These are phyloP conservation scores for Osedax frankpressi DNA, from an alignment of 2,888 invertebrate genomes.

Conservation along the genomic window DNA sequence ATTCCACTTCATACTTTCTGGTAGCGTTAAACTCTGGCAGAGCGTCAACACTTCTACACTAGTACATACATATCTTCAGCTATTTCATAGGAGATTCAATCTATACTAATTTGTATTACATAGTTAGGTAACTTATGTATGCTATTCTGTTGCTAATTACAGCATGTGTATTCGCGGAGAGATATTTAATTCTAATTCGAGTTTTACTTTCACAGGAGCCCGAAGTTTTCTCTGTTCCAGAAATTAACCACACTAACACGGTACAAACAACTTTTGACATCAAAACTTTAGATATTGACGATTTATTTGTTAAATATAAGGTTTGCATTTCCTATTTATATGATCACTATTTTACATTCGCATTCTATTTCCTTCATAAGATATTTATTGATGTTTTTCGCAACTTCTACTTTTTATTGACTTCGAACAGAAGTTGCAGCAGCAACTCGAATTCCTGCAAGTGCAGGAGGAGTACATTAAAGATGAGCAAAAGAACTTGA, in stretches of 20 bases:
- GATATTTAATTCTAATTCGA: neutral
- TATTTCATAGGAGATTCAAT: too few relatives aligned
- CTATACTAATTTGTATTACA: too few relatives aligned
- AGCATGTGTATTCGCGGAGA: too few relatives aligned
- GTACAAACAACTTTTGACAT: conserved; percentile 34
- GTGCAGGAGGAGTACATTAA: conserved; percentile 99
- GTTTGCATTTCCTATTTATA: conserved; percentile 47
- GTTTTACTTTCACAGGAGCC: neutral
- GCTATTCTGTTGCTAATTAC: too few relatives aligned
- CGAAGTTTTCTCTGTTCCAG: neutral
- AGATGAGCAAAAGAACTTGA: conserved; percentile 93
- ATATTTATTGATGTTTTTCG: too few relatives aligned
- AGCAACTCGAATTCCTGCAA: conserved; percentile 83
- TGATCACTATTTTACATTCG: neutral
- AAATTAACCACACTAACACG: neutral
- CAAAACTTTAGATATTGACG: conserved; percentile 64
- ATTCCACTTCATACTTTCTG: too few relatives aligned
- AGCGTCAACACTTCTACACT: too few relatives aligned
- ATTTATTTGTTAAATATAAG: conserved; percentile 89
- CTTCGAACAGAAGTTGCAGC: conserved; percentile 64
- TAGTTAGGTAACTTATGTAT: too few relatives aligned
- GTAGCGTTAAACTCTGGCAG: too few relatives aligned
- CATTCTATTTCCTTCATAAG: neutral
- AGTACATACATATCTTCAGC: too few relatives aligned
- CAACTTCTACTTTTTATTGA: neutral